A percentile compares a stretch with the other conserved stretches of the same genome.
Conservation (phyloP, 2,888 invertebrate species). For the Eulithis prunata region DNA sequence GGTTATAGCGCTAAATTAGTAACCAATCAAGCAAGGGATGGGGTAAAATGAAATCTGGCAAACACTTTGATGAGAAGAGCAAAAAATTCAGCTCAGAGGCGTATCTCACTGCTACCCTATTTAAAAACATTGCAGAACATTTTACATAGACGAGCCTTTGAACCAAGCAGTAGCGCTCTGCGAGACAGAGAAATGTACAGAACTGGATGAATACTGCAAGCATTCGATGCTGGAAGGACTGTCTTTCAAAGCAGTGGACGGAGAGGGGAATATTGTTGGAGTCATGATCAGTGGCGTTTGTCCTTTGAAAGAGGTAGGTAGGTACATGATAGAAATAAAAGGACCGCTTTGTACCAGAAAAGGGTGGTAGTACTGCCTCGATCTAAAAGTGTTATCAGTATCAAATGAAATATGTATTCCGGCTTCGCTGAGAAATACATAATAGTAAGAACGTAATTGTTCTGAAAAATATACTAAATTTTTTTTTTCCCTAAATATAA, state of each 20-base stretch:
- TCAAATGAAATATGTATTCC: no score
- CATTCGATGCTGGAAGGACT: conserved; percentile 83
- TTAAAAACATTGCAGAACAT: conserved; percentile 66
- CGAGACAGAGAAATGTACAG: conserved; percentile 71
- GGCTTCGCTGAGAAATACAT: no score
- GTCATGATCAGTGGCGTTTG: conserved; percentile 80
- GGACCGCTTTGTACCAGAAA: not conserved
- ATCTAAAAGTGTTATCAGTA: no score
- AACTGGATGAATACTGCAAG: conserved; percentile 86
- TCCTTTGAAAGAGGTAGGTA: conserved; percentile 62
- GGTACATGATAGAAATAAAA: not conserved
- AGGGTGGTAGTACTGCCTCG: no score
- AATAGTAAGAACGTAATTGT: no score
- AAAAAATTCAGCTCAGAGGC: no score
- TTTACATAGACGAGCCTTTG: conserved; percentile 86
- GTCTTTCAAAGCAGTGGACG: conserved; percentile 86
- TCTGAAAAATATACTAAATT: no score
- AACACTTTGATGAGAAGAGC: no score
- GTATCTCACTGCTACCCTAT: no score
- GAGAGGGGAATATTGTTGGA: conserved; percentile 83
- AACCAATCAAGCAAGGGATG: no score
- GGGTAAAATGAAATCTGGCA: no score
- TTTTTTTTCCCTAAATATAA: not conserved
- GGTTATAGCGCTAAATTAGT: no score
- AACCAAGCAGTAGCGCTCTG: conserved; percentile 82